Conservation (phyloP, 2,113 vertebrate genomes). For the Larimichthys polyactis region DNA sequence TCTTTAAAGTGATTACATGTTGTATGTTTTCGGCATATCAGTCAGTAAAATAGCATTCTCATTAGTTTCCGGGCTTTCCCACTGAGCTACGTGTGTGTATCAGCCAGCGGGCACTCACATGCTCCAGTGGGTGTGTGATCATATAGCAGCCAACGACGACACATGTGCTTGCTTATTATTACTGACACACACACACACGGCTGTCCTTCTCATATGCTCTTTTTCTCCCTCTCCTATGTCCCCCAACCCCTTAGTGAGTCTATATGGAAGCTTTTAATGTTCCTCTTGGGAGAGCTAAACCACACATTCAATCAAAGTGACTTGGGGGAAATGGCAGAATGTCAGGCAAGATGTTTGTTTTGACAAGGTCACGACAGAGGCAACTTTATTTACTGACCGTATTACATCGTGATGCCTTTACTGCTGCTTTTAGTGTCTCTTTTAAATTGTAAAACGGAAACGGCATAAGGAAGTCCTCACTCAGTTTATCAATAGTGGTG, state of each 20-base stretch:
- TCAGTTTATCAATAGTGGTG: constrained; percentile 12
- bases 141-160: constrained; percentile 51
- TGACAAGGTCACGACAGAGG: constrained; percentile 76
- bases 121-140: constrained; percentile 72
- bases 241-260: constrained; percentile 1
- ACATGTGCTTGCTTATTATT: constrained; percentile 70
- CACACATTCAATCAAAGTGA: constrained; percentile 76
- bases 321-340: constrained; percentile 64
- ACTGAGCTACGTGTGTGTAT: constrained; percentile 71
- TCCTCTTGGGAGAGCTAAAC: constrained; percentile 76
- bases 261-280: constrained; percentile 62
- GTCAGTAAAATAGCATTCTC: constrained; percentile 70
- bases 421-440: constrained; percentile 38
- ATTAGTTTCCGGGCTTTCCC: constrained; percentile 67
- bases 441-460: constrained; percentile 51
- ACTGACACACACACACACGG: constrained; percentile 40
- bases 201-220: constrained; percentile 17
- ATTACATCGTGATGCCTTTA: constrained; percentile 50
- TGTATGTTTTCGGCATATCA: constrained; percentile 72
- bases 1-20: constrained; percentile 78
- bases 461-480: constrained; percentile 20
- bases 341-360: constrained; percentile 74
- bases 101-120: constrained; percentile 65
- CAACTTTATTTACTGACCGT: constrained; percentile 68
- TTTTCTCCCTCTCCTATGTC: constrained; percentile 1